phyloP scores from a whole-genome alignment of 1,140 invertebrate species.

The Musca vetustissima region DNA sequence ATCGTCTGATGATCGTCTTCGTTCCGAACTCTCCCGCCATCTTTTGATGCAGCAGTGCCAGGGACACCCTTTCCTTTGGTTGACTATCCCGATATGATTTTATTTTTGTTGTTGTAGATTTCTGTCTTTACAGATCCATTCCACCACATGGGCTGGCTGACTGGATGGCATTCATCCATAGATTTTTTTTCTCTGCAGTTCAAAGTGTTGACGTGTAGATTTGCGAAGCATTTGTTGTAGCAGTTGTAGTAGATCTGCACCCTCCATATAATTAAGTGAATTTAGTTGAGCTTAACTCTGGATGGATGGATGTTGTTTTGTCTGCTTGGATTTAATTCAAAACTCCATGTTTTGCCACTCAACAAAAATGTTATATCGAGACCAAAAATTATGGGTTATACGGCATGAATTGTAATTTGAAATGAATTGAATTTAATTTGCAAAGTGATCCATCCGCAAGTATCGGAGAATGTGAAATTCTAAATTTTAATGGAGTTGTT shows the following conservation, averaged over 20 bases:
- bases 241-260: too few species aligned
- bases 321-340: conserved; percentile 4
- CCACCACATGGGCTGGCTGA: too few species aligned
- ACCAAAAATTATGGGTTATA: conserved; percentile 1
- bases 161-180: neutral
- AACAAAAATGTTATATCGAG: neutral
- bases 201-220: conserved; percentile 22
- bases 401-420: neutral
- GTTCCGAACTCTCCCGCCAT: too few species aligned
- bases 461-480: neutral
- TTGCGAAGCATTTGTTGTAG: conserved; percentile 8
- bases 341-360: neutral
- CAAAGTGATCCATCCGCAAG: neutral
- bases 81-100: too few species aligned
- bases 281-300: too few species aligned
- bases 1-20: too few species aligned
- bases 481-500: neutral
- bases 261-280: too few species aligned
- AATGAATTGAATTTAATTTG: conserved; percentile 12
- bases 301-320: neutral
- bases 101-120: too few species aligned
- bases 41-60: too few species aligned
- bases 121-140: too few species aligned
- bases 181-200: conserved; percentile 14
- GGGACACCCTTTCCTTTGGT: too few species aligned